Percentiles rank a stretch among this genome's conserved stretches.
Conservation (phyloP, 2,113 vertebrate species). For the Rissa tridactyla region DNA sequence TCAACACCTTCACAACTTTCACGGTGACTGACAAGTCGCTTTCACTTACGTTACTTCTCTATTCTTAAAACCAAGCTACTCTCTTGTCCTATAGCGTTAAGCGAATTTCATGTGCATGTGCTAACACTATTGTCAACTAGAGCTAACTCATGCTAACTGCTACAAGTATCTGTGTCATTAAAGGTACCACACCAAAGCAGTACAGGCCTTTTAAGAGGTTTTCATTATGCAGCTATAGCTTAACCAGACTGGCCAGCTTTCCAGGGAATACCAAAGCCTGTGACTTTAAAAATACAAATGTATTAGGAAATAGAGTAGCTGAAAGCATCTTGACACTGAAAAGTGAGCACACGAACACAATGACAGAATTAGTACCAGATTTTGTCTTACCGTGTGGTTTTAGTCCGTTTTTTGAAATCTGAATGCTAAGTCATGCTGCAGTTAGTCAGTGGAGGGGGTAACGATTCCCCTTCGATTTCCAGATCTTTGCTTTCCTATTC, state of each 20-base stretch:
- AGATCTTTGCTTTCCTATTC: background rate
- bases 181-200: background rate
- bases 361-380: background rate
- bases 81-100: background rate
- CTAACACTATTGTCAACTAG: fast-evolving
- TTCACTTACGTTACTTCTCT: background rate
- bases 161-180: background rate
- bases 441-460: background rate
- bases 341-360: background rate
- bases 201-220: background rate
- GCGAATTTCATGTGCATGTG: background rate
- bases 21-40: background rate
- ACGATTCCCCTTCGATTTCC: background rate
- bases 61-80: background rate
- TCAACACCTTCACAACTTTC: background rate
- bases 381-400: background rate
- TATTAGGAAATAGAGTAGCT: background rate
- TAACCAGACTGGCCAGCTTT: background rate
- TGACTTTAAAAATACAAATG: background rate
- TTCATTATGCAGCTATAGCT: background rate
- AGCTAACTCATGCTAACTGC: background rate
- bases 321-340: background rate
- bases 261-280: background rate
- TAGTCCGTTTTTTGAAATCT: background rate
- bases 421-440: background rate